These are phyloP conservation scores for Acestrorhynchus altus DNA, from an alignment of 2,797 vertebrate species.

Conservation along the genomic window DNA sequence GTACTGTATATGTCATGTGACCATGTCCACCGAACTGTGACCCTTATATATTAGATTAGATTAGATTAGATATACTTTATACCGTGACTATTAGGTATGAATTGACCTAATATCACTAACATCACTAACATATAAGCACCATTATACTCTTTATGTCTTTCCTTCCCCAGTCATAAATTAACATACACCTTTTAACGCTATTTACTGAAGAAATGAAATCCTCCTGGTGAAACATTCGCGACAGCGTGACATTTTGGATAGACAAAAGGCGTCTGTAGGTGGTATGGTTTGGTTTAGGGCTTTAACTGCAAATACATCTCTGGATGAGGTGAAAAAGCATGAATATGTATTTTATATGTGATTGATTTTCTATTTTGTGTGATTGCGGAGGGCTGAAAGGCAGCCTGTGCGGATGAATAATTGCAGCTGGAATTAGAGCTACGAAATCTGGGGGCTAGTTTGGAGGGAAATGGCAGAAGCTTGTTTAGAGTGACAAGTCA, in stretches of 20 bases:
- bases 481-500: conserved; percentile 38
- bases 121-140: no score
- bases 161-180: no score
- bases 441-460: conserved; percentile 43
- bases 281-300: background rate
- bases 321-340: conserved; percentile 15
- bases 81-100: no score
- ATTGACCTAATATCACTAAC: no score
- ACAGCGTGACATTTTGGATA: background rate
- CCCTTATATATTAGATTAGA: no score
- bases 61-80: no score
- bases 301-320: conserved; percentile 11
- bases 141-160: no score
- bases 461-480: conserved; percentile 36
- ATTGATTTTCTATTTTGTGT: conserved; percentile 42
- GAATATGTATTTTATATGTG: conserved; percentile 53
- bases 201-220: conserved; percentile 3
- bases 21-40: no score
- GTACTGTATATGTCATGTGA: no score
- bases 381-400: conserved; percentile 8
- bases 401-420: conserved; percentile 45
- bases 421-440: conserved; percentile 50
- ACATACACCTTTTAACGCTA: background rate
- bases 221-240: no score
- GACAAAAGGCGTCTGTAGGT: conserved; percentile 2